These are phyloP conservation scores for Ormyrus labotus DNA, from an alignment of 2,888 invertebrate species.

Conservation along the genomic window DNA sequence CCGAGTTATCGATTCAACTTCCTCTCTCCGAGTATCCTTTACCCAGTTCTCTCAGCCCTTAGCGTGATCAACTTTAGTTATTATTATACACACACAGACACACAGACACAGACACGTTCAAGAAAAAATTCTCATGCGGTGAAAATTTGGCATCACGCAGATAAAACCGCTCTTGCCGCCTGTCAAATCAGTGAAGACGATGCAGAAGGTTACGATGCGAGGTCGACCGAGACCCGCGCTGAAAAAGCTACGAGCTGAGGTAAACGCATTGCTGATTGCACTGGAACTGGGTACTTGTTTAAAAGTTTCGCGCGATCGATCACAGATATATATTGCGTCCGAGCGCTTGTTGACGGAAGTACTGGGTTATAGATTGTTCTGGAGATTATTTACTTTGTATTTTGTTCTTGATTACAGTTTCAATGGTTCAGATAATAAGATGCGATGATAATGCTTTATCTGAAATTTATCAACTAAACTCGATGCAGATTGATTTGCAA, in stretches of 20 bases:
- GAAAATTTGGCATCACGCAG: slow-evolving; percentile 62
- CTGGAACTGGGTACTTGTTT: slow-evolving; percentile 33
- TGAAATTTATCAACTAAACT: no score
- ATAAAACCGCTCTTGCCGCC: slow-evolving; percentile 65
- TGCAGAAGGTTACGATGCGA: slow-evolving; percentile 63
- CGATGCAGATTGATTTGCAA: no score
- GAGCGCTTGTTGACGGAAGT: no score
- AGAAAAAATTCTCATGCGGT: slow-evolving; percentile 26
- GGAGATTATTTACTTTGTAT: no score
- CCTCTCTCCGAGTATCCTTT: no score
- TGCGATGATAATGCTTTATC: no score
- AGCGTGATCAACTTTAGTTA: not conserved
- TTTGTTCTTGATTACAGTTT: no score
- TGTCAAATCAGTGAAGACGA: slow-evolving; percentile 63
- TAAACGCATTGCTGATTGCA: slow-evolving; percentile 53
- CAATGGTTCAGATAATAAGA: no score
- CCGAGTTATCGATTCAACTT: no score
- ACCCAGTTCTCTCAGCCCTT: no score
- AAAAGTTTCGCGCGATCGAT: not conserved
- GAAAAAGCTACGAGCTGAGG: slow-evolving; percentile 66
- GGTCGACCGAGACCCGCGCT: slow-evolving; percentile 61
- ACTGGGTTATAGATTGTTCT: no score
- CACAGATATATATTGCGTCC: no score
- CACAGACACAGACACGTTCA: not conserved
- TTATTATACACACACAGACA: not conserved